Percentiles rank a stretch among this genome's conserved stretches.
phyloP scores from a whole-genome alignment of 2,113 vertebrate species.

The Meriones unguiculatus region DNA sequence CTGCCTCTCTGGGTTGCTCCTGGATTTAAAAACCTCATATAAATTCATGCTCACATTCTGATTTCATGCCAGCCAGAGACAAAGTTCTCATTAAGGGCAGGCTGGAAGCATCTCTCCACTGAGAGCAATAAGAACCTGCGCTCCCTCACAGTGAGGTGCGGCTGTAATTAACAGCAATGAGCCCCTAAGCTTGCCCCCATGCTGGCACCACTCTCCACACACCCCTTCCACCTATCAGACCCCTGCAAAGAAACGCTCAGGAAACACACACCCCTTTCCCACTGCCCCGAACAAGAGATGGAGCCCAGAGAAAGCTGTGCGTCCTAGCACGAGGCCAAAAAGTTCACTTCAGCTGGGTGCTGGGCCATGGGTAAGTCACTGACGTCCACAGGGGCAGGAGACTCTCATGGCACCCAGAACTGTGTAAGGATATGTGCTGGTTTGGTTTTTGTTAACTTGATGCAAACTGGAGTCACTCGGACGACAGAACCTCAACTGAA shows the following conservation, averaged over 20 bases:
- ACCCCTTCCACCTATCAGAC: background rate
- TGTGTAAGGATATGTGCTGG: background rate
- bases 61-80: conserved; percentile 74
- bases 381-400: background rate
- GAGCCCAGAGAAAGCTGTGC: background rate
- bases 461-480: background rate
- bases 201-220: conserved; percentile 46
- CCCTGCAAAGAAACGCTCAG: background rate
- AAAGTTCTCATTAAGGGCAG: conserved; percentile 84
- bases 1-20: conserved; percentile 4
- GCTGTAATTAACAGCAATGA: conserved; percentile 89
- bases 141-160: conserved; percentile 62
- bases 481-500: background rate
- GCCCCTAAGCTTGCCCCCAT: conserved; percentile 64
- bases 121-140: conserved; percentile 77
- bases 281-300: background rate
- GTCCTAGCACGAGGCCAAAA: background rate
- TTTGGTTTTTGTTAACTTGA: background rate
- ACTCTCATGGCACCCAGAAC: background rate
- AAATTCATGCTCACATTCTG: conserved; percentile 91
- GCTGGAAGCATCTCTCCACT: conserved; percentile 78
- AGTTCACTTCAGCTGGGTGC: background rate
- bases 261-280: background rate
- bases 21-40: conserved; percentile 88
- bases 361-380: background rate